Conservation (phyloP, 2,888 invertebrate species). For the Agriopis marginaria region DNA sequence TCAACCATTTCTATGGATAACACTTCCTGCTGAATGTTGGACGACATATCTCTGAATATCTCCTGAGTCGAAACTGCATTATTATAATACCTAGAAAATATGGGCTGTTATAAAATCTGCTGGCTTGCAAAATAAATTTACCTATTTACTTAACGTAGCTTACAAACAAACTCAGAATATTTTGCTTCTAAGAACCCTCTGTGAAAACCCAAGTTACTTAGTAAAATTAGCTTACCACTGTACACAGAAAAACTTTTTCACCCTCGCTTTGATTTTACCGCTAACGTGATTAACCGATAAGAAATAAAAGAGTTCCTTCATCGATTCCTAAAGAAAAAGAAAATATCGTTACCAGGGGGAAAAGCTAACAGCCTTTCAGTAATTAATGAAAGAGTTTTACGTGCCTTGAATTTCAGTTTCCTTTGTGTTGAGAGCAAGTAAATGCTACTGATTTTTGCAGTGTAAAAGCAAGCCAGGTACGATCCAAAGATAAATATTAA, state of each 20-base stretch:
- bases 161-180: slow-evolving; percentile 9
- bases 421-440: slow-evolving; percentile 71
- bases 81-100: slow-evolving; percentile 73
- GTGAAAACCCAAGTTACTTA: slow-evolving; percentile 22
- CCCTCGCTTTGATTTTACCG: slow-evolving; percentile 75
- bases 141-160: not conserved
- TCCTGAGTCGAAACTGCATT: slow-evolving; percentile 72
- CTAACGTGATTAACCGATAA: slow-evolving; percentile 78
- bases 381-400: slow-evolving; percentile 37
- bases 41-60: slow-evolving; percentile 74
- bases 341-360: slow-evolving; percentile 24
- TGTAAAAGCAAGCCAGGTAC: slow-evolving; percentile 70
- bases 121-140: not conserved
- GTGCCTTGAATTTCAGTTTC: slow-evolving; percentile 75
- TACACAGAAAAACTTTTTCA: slow-evolving; percentile 78
- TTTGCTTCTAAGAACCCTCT: slow-evolving; percentile 10
- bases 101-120: not conserved
- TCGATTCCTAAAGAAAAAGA: slow-evolving; percentile 67
- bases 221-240: slow-evolving; percentile 69
- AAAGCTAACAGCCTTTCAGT: slow-evolving; percentile 20
- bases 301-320: slow-evolving; percentile 80
- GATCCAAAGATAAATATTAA: slow-evolving; percentile 64
- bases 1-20: slow-evolving; percentile 76
- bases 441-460: slow-evolving; percentile 71
- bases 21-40: slow-evolving; percentile 76